Conservation (phyloP, 2,888 invertebrate genomes). For the Neoitamus cyanurus region DNA sequence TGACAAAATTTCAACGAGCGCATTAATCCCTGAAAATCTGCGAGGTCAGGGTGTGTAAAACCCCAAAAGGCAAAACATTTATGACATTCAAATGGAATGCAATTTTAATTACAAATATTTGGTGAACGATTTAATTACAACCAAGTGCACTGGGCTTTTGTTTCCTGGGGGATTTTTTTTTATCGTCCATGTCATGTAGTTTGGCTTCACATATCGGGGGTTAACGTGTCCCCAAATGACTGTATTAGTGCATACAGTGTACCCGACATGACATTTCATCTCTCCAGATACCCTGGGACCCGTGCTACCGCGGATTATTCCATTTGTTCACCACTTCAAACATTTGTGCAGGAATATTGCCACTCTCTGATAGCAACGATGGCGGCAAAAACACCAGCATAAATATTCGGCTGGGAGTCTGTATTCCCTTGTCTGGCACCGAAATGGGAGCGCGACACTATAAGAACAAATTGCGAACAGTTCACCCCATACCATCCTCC, state of each 20-base stretch:
- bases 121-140: background rate
- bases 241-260: background rate
- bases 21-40: background rate
- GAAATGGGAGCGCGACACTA: constrained; percentile 6
- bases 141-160: background rate
- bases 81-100: background rate
- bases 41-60: background rate
- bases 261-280: background rate
- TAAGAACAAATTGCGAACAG: constrained; percentile 15
- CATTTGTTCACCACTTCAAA: constrained; percentile 18
- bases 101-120: constrained; percentile 17
- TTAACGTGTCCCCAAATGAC: constrained; percentile 1
- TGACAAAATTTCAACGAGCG: background rate
- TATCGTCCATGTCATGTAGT: background rate
- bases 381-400: constrained; percentile 6
- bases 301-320: constrained; percentile 14
- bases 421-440: background rate
- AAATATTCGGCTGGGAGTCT: constrained; percentile 10
- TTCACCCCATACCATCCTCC: background rate
- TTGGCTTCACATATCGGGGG: background rate
- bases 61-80: background rate
- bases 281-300: background rate
- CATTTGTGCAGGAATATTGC: constrained; percentile 3
- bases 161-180: background rate
- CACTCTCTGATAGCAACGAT: background rate